phyloP scores from a whole-genome alignment of 2,888 invertebrate species.

The Mimas tiliae region DNA sequence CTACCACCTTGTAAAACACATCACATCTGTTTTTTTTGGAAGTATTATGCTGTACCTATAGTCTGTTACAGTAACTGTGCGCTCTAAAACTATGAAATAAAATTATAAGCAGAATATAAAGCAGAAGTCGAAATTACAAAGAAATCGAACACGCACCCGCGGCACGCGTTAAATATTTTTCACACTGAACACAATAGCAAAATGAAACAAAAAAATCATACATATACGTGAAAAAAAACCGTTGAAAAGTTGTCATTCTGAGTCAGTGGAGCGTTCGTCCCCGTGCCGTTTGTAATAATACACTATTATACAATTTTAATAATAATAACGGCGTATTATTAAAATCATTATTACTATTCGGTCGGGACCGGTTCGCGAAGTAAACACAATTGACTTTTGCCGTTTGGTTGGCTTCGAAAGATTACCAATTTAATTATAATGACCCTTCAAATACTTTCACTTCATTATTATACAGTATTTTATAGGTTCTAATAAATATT shows the following conservation, averaged over 20 bases:
- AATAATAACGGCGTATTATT: conserved; percentile 72
- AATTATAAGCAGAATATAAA: background rate
- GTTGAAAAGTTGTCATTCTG: conserved; percentile 75
- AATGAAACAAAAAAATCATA: conserved; percentile 28
- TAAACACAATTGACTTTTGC: conserved; percentile 81
- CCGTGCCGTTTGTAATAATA: conserved; percentile 72
- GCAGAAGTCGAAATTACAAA: background rate
- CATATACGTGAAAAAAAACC: conserved; percentile 55
- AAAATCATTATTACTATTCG: conserved; percentile 66
- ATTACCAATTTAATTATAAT: conserved; percentile 76
- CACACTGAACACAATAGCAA: conserved; percentile 24
- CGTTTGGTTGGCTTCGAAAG: conserved; percentile 78
- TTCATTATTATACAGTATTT: conserved; percentile 65
- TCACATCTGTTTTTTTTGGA: no score
- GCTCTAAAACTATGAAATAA: no score
- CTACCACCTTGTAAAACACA: no score
- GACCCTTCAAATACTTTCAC: conserved; percentile 70
- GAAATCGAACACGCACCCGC: background rate
- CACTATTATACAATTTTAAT: conserved; percentile 68
- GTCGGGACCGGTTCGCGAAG: conserved; percentile 55
- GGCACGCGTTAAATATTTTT: conserved; percentile 19
- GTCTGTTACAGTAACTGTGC: no score
- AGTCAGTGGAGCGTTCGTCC: conserved; percentile 78
- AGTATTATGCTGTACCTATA: no score
- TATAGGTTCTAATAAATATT: conserved; percentile 31